These are phyloP conservation scores for Pteromalus puparum DNA, from an alignment of 1,140 invertebrate genomes.

Conservation along the genomic window DNA sequence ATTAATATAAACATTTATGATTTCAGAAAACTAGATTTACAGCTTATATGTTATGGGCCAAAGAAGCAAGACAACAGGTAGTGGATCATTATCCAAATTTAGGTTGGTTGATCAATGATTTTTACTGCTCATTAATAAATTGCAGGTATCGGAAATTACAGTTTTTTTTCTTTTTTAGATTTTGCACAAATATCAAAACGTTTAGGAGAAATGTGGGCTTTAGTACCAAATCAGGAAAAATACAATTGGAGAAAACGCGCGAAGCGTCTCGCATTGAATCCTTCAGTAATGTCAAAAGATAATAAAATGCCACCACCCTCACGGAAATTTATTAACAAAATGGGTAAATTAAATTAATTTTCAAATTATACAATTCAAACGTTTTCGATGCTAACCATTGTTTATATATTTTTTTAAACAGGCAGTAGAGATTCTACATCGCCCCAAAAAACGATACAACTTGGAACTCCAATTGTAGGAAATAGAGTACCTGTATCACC, in stretches of 20 bases:
- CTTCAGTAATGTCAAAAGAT: conserved; percentile 64
- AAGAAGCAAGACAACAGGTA: conserved; percentile 85
- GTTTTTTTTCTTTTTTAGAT: conserved; percentile 74
- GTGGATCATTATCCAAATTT: conserved; percentile 84
- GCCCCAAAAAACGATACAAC: conserved; percentile 71
- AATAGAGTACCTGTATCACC: conserved; percentile 73
- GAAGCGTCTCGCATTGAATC: conserved; percentile 80
- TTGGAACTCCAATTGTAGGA: conserved; percentile 72
- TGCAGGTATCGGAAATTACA: conserved; percentile 47
- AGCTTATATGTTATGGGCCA: conserved; percentile 93
- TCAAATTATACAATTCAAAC: neutral
- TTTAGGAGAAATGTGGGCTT: conserved; percentile 90
- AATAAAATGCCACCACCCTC: conserved; percentile 72
- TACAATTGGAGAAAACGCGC: conserved; percentile 87
- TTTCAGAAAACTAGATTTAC: conserved; percentile 86
- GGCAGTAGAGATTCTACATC: conserved; percentile 48
- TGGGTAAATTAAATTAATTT: conserved; percentile 62
- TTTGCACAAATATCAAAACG: conserved; percentile 87
- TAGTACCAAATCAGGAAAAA: conserved; percentile 78
- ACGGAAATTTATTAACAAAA: conserved; percentile 75
- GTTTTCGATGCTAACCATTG: neutral
- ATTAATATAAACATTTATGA: conserved; percentile 46
- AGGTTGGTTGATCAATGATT: conserved; percentile 71
- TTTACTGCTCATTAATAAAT: neutral
- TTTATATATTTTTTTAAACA: conserved; percentile 30